Evolutionary conservation across 2,888 invertebrate species (phyloP), one percentile per base, ranked within the genome.

Genomic region (Polyommatus iphigenia): DNA sequence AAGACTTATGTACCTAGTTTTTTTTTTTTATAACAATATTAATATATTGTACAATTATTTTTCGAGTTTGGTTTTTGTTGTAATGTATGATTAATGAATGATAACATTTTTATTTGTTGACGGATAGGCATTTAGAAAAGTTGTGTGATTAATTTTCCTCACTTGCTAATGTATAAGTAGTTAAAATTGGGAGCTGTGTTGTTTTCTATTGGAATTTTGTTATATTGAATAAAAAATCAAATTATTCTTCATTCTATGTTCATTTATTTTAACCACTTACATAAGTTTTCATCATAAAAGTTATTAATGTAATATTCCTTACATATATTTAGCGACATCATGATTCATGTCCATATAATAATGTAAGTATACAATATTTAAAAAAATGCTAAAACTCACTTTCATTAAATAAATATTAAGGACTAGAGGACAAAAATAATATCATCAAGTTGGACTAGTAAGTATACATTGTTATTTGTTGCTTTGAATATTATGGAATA

Each of bases 1-100:
- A 73, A 75, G 50, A 75, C 50, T 75, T 75, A 75, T 54, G 75
- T 75, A 54, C 67, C 67, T 67, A 54, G 54, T 50, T 75, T 75
- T 50, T 73, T 75, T 50, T 73, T 75, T 75, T 75, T 75, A 50
- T 73, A 54, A 54, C 29, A 75, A 29, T 75, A 54, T 75, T 75
- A 54, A 75, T 54, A 75, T 75, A 75, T 75, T 54, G 18, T 75
- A 54, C 18, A 67, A 67, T 18, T 29, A 67, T 18, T 29, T 67
- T 67, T 67, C 67, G 67, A 32, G 24, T 75, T 75, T 54, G 75
- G n/a, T 50, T 73, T 73, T 46, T 50, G 54, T 29, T 75, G 24
- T 46, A 46, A 46, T 41, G 41, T 20, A 46, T 71, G 32, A 32
- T 71, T 29, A 71, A 71, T 32, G 71, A 71, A 32, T 73, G 41